Evolutionary conservation across 30 jellyfish, hydroid and myxozoan species (phyloP).

Genomic region (Aurelia coerulea): DNA sequence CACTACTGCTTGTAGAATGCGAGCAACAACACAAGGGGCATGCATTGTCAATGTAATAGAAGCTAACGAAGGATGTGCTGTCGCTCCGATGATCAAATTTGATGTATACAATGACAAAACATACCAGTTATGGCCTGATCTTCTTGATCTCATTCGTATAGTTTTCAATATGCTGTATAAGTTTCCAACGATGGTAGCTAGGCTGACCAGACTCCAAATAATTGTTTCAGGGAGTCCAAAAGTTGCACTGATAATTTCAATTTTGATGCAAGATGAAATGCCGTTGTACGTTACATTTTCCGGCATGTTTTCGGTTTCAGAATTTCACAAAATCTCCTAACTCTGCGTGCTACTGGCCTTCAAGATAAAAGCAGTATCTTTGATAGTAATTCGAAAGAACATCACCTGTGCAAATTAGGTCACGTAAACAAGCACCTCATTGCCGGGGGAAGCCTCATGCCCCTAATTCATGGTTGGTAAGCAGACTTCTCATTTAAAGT

Average conservation of each 20-base stretch:
- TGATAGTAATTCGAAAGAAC: too few species aligned
- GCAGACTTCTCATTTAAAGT: too few species aligned
- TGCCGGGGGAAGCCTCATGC: too few species aligned
- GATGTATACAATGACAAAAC: slow-evolving; percentile 24
- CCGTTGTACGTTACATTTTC: background rate
- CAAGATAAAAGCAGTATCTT: too few species aligned
- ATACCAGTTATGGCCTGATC: slow-evolving; percentile 18
- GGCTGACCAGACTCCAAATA: slow-evolving; percentile 2
- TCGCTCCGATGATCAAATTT: slow-evolving; percentile 18
- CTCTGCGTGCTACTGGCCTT: too few species aligned
- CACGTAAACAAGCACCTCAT: too few species aligned
- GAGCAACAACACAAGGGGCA: slow-evolving; percentile 6
- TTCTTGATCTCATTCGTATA: background rate
- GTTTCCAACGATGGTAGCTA: slow-evolving; percentile 12
- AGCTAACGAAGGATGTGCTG: slow-evolving; percentile 28
- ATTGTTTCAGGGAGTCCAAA: slow-evolving; percentile 37
- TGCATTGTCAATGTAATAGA: background rate
- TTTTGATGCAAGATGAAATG: background rate
- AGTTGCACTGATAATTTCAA: background rate
- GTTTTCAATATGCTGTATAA: slow-evolving; percentile 5
- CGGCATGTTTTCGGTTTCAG: too few species aligned
- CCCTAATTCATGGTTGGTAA: too few species aligned
- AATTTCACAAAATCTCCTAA: too few species aligned
- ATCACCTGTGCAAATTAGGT: too few species aligned
- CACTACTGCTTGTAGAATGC: background rate